Conservation (phyloP, 64 coral and sea anemone genomes). For the Anthopleura sola region DNA sequence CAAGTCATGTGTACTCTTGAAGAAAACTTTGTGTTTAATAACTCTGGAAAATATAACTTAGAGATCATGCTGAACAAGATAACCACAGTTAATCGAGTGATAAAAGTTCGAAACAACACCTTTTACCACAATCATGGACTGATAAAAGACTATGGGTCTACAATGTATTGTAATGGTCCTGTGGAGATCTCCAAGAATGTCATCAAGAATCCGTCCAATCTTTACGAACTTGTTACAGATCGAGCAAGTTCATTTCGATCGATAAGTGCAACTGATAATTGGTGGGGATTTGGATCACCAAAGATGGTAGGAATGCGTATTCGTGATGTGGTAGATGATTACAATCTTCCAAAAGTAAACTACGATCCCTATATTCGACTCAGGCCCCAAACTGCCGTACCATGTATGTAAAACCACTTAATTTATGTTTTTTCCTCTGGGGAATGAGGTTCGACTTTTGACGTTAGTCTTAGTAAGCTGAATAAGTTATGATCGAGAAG, state of each 20-base stretch:
- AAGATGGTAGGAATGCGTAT: slow-evolving; percentile 15
- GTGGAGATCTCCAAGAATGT: slow-evolving; percentile 1
- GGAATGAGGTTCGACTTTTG: too few species aligned
- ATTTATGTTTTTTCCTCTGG: too few species aligned
- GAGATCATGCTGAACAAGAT: too few species aligned
- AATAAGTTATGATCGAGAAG: too few species aligned
- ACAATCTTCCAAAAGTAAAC: background rate
- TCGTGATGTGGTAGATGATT: slow-evolving; percentile 13
- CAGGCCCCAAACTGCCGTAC: too few species aligned
- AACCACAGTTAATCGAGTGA: too few species aligned
- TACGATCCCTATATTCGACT: too few species aligned
- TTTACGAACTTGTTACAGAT: slow-evolving; percentile 22
- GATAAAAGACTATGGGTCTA: slow-evolving; percentile 15
- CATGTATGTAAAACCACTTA: too few species aligned
- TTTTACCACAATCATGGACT: slow-evolving; percentile 17
- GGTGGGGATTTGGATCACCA: slow-evolving; percentile 41
- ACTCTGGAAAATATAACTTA: too few species aligned
- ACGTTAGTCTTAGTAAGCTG: too few species aligned
- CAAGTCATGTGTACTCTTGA: too few species aligned
- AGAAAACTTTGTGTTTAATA: too few species aligned
- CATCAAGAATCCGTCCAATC: slow-evolving; percentile 20
- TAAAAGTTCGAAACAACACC: slow-evolving; percentile 12
- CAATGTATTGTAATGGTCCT: slow-evolving; percentile 17
- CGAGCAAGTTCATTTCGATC: background rate
- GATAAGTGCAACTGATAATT: slow-evolving; percentile 31